A percentile compares a stretch with the other conserved stretches of the same genome.
Evolutionary conservation across 2,888 invertebrate genomes (phyloP).

Genomic region (Erebia epiphron): DNA sequence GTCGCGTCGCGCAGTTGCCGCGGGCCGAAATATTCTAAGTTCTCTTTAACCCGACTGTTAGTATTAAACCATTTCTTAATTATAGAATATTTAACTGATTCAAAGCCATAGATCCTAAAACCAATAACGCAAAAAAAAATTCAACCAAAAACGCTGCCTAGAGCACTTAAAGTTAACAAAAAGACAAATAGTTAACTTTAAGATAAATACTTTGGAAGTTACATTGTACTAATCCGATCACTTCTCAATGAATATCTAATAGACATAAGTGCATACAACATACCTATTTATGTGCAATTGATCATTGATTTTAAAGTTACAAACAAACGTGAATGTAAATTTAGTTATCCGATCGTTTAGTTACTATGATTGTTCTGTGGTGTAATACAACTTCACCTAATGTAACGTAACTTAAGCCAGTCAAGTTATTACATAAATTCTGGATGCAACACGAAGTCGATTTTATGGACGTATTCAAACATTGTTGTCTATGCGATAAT

Average conservation of each 20-base stretch:
- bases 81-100: background rate
- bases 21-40: slow-evolving; percentile 42
- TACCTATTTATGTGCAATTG: background rate
- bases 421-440: slow-evolving; percentile 48
- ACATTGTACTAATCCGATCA: too few species aligned
- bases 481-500: background rate
- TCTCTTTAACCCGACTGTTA: slow-evolving; percentile 23
- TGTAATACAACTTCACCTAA: slow-evolving; percentile 68
- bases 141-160: background rate
- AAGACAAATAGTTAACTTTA: background rate
- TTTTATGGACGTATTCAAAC: background rate
- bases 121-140: background rate
- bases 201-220: background rate
- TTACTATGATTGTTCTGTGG: slow-evolving; percentile 44
- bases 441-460: slow-evolving; percentile 36
- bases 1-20: slow-evolving; percentile 72
- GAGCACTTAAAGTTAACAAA: background rate
- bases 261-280: background rate
- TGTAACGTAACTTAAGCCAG: slow-evolving; percentile 60
- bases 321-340: slow-evolving; percentile 8
- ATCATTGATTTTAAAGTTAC: background rate
- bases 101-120: background rate
- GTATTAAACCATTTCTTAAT: slow-evolving; percentile 2
- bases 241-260: too few species aligned
- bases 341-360: slow-evolving; percentile 11